These are phyloP conservation scores for Enteromius trimaculatus DNA, from an alignment of 2,797 vertebrate species.

Conservation along the genomic window DNA sequence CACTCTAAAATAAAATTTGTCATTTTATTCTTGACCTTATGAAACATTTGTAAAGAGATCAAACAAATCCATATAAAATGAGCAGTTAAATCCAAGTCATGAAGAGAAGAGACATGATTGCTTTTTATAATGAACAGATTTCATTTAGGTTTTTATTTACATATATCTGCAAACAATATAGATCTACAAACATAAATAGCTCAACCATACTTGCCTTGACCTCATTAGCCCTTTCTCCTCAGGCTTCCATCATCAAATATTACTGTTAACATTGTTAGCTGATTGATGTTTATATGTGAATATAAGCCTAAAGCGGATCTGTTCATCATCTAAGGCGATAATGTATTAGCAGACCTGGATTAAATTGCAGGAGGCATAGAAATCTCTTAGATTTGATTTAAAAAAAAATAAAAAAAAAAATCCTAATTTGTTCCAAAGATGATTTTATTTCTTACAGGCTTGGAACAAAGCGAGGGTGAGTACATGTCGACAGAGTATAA, in stretches of 20 bases:
- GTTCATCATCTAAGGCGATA: not conserved
- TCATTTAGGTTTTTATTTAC: not conserved
- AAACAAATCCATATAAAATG: not conserved
- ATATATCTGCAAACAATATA: not conserved
- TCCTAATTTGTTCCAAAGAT: not conserved
- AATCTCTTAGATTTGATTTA: not conserved
- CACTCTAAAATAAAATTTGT: not conserved
- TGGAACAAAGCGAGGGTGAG: not conserved
- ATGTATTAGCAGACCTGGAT: not conserved
- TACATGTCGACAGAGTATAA: not conserved
- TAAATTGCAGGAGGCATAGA: not conserved
- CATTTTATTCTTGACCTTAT: not conserved
- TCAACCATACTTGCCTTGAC: not conserved
- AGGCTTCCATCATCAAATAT: not conserved
- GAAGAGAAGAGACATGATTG: not conserved
- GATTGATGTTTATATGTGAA: not conserved
- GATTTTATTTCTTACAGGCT: not conserved
- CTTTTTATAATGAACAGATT: not conserved
- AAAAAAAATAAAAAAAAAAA: not conserved
- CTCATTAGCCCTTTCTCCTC: not conserved
- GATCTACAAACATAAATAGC: not conserved
- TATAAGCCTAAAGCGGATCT: not conserved
- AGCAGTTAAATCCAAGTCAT: not conserved
- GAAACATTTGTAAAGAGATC: not conserved
- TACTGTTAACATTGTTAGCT: no score